Base-by-base conservation (phyloP, 2,113 vertebrate genomes). In the Carassius carassius region DNA sequence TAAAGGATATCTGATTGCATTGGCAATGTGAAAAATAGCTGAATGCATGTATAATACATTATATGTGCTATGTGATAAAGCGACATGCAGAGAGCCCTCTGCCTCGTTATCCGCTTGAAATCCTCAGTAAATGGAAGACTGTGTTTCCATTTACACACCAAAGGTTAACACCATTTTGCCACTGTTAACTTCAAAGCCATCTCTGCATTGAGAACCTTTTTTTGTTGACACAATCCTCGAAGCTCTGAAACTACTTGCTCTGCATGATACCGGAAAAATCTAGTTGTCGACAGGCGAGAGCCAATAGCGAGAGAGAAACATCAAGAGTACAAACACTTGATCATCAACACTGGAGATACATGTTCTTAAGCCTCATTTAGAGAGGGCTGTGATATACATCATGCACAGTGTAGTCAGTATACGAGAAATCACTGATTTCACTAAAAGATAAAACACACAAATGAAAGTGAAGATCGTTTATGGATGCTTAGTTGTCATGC, bases 81-180 rank as follows among this genome's bases (percentile, higher is more conserved):
- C 3, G 23, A 69, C 62, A 81, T n/a, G 69, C 11, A 51, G 41
- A 49, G 44, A 73, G 29, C 19, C 41, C 49, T 70, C 49, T 82
- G 67, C 80, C n/a, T 82, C 81, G 21, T 25, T 75, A 63, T 25
- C 65, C 47, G 67, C 67, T 85, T 81, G 14, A 81, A 60, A 85
- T 47, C 51, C 44, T 47, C 35, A 74, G 44, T 41, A 32, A 56
- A 32, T 21, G 29, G 35, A 14, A 41, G 58, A 76, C 23, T 72
- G 23, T 62, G 49, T 72, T 35, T 37, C 10, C 62, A 69, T 75
- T 77, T 72, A 78, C 62, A 70, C 75, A 69, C 83, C 76, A 65
- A 74, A 81, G 41, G 78, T 81, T 85, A 81, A 85, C 56, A 74
- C 29, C 21, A 54, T 65, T 85, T 81, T 75, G 78, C 72, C n/a